Conservation (phyloP, 30 jellyfish, hydroid and myxozoan genomes). For the Rhopilema esculentum region DNA sequence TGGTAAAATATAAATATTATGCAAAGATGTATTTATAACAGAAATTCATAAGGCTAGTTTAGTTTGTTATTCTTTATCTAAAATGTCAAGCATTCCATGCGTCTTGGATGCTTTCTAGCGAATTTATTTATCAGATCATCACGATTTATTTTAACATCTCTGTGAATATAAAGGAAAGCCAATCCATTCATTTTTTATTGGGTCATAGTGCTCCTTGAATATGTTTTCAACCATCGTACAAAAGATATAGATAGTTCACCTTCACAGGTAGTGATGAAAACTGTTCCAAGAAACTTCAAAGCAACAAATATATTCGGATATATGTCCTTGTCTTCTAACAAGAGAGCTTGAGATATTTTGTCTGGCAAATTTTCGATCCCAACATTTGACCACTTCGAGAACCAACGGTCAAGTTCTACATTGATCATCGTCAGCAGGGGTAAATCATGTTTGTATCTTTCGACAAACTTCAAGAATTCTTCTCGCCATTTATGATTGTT, state of each 20-base stretch:
- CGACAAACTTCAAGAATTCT: slow-evolving; percentile 13
- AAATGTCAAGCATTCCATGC: slow-evolving; percentile 21
- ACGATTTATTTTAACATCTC: neutral
- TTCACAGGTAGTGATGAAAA: neutral
- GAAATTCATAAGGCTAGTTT: neutral
- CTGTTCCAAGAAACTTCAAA: slow-evolving; percentile 12
- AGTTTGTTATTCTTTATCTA: neutral
- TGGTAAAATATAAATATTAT: no score
- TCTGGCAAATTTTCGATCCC: neutral
- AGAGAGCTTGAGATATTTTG: neutral
- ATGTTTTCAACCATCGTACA: slow-evolving; percentile 2
- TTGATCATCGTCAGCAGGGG: slow-evolving; percentile 6
- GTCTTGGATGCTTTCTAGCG: slow-evolving; percentile 16
- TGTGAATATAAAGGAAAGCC: slow-evolving; percentile 22
- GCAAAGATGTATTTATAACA: neutral
- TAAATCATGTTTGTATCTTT: slow-evolving; percentile 4
- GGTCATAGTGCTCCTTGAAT: slow-evolving; percentile 18
- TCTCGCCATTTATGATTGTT: neutral
- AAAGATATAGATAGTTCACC: neutral
- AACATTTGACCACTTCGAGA: slow-evolving; percentile 6
- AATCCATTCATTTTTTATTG: slow-evolving; percentile 7
- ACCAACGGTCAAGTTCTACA: slow-evolving; percentile 20
- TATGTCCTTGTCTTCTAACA: slow-evolving; percentile 1
- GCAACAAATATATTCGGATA: slow-evolving; percentile 15
- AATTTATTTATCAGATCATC: slow-evolving; percentile 1